Evolutionary conservation across 1,140 invertebrate species (phyloP).

Genomic region (Ptiloglossa arizonensis): DNA sequence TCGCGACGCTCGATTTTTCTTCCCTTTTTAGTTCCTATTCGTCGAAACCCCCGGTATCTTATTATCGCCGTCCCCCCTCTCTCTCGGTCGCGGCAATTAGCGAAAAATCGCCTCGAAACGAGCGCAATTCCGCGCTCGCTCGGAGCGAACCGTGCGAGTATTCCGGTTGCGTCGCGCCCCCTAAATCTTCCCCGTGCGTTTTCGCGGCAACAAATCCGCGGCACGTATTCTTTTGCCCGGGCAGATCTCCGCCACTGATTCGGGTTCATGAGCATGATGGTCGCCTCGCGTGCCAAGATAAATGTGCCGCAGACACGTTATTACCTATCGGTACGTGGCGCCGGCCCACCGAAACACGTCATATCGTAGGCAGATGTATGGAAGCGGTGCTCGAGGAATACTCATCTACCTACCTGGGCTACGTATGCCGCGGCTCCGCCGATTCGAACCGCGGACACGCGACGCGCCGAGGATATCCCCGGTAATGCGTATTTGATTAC

Average conservation of each 20-base stretch:
- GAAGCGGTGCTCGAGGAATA: conserved; percentile 53
- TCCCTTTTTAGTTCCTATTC: too few relatives aligned
- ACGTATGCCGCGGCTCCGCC: conserved; percentile 5
- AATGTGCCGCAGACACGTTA: conserved; percentile 63
- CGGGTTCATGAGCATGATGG: conserved; percentile 51
- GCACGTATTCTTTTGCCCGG: conserved; percentile 25
- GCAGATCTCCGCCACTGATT: conserved; percentile 45
- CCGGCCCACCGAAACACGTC: conserved; percentile 46
- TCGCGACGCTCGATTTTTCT: too few relatives aligned
- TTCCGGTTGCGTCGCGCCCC: neutral
- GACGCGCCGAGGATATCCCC: conserved; percentile 63
- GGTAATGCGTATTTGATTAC: conserved; percentile 81
- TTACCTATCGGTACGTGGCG: conserved; percentile 60
- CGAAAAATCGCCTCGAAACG: neutral
- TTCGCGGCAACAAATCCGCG: conserved; percentile 31
- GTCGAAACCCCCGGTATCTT: too few relatives aligned
- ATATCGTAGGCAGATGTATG: conserved; percentile 51
- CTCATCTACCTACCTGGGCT: conserved; percentile 36
- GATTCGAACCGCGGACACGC: conserved; percentile 36
- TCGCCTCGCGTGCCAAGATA: conserved; percentile 57
- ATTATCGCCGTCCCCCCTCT: too few relatives aligned
- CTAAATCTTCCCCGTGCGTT: conserved; percentile 5
- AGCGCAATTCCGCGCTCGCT: too few relatives aligned
- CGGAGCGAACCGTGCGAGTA: too few relatives aligned
- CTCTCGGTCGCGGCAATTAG: neutral